These are phyloP conservation scores for Battus philenor DNA, from an alignment of 1,140 invertebrate genomes.

Conservation along the genomic window DNA sequence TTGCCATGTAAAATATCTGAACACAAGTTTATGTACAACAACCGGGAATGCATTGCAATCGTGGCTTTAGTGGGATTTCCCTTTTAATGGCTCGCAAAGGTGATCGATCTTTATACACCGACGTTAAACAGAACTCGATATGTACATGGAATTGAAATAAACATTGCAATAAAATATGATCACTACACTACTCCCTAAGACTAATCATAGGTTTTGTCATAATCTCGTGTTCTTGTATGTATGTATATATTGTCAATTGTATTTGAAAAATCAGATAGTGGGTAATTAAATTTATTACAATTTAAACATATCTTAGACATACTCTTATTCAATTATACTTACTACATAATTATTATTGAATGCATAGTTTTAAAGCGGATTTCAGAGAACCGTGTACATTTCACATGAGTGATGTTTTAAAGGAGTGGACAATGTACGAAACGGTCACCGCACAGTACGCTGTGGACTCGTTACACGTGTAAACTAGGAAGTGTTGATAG, in stretches of 20 bases:
- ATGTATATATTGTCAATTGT: too few relatives aligned
- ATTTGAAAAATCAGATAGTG: constrained; percentile 9
- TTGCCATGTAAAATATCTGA: background rate
- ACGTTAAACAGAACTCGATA: too few relatives aligned
- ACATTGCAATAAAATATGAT: too few relatives aligned
- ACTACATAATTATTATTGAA: constrained; percentile 2
- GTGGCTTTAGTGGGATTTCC: background rate
- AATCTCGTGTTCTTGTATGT: too few relatives aligned
- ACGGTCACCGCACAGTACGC: constrained; percentile 25
- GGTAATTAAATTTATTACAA: constrained; percentile 10
- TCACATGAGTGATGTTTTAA: background rate
- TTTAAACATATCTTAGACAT: constrained; percentile 17
- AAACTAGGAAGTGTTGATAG: constrained; percentile 58
- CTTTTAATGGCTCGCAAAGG: too few relatives aligned
- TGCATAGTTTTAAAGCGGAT: constrained; percentile 4
- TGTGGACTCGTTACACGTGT: constrained; percentile 53
- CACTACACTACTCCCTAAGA: too few relatives aligned
- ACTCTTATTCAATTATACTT: constrained; percentile 14
- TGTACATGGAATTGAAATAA: too few relatives aligned
- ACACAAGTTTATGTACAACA: too few relatives aligned
- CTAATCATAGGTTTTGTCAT: too few relatives aligned
- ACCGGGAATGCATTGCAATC: background rate
- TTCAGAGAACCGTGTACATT: too few relatives aligned
- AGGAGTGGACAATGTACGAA: constrained; percentile 26
- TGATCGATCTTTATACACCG: too few relatives aligned